A percentile compares a stretch with the other conserved stretches of the same genome.
Evolutionary conservation across 2,888 invertebrate genomes (phyloP).

Genomic region (Aphidius colemani): DNA sequence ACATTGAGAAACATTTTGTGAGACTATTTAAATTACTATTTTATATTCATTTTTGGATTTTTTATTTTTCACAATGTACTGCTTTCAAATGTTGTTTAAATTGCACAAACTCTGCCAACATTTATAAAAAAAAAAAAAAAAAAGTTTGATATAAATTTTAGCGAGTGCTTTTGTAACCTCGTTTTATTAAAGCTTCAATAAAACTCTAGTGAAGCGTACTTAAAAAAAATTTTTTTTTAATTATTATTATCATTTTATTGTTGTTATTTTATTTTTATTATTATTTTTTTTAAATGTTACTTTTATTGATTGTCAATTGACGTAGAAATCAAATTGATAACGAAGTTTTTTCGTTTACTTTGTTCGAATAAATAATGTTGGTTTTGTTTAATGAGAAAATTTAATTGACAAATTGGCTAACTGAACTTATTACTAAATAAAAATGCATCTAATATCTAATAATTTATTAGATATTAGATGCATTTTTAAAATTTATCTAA

Average conservation of each 20-base stretch:
- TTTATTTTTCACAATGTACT: no score
- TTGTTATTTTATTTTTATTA: conserved; percentile 1
- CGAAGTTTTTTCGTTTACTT: not conserved
- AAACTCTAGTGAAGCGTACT: not conserved
- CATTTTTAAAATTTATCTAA: not conserved
- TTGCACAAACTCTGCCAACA: not conserved
- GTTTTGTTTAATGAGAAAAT: conserved; percentile 5
- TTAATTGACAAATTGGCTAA: conserved; percentile 10
- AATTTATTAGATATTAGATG: no score
- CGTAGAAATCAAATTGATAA: conserved; percentile 13
- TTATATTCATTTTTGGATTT: not conserved
- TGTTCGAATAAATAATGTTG: conserved; percentile 1
- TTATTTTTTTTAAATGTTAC: not conserved
- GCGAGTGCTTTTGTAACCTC: conserved; percentile 1
- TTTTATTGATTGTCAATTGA: conserved; percentile 19
- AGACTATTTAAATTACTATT: not conserved
- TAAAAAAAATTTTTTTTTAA: not conserved
- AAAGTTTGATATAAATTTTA: conserved; percentile 15
- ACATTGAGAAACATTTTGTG: not conserved
- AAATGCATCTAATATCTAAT: no score
- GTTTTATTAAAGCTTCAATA: conserved; percentile 6
- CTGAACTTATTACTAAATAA: no score
- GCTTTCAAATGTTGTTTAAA: no score
- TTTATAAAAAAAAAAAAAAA: not conserved
- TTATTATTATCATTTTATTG: not conserved